Evolutionary conservation across 2,113 vertebrate species (phyloP), one percentile per base, ranked within the genome.

Genomic region (Pimephales promelas): DNA sequence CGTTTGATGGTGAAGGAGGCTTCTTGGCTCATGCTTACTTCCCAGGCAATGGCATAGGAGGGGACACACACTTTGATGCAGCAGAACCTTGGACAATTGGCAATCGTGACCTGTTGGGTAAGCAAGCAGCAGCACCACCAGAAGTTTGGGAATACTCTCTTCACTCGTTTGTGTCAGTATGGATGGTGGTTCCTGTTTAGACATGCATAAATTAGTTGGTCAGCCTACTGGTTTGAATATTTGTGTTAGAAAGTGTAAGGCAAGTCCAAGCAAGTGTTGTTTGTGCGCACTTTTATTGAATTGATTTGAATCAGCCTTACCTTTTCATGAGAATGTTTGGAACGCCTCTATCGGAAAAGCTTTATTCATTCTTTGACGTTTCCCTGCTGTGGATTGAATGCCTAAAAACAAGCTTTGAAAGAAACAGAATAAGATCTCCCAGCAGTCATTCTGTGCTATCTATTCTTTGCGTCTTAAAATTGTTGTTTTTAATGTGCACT

Each of bases 11-110:
- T 0, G 96, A 96, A 79, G 97, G 96, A 0, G 97, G 97, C 10
- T 97, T 97, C 90, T 85, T 98, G 88, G 97, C 97, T 0, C 97
- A 98, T 0, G 97, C 97, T 75, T 98, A 97, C 87, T 98, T 97
- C 89, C 97, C 97, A 0, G 92, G 95, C 1, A 91, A 92, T 52
- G 96, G 96, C 88, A 96, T 98, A 1, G 97, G 97, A 0, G 97
- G 97, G 0, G 97, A 98, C 90, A 97, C 96, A 16, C 97, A 98
- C 92, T 98, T 98, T 68, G 97, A 98, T 31, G 93, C 93, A 1
- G 94, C 96, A 0, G 97, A 97, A 86, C 97, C 97, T 0, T 98
- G 97, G 97, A 98, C 97, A 1, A 90, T 94, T 34, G 92, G 92
- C 64, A 96, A 96, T 87, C 87, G 86, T 22, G 95, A 98, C 88